These are phyloP conservation scores for Gila orcuttii DNA, from an alignment of 2,113 vertebrate genomes.

Conservation along the genomic window DNA sequence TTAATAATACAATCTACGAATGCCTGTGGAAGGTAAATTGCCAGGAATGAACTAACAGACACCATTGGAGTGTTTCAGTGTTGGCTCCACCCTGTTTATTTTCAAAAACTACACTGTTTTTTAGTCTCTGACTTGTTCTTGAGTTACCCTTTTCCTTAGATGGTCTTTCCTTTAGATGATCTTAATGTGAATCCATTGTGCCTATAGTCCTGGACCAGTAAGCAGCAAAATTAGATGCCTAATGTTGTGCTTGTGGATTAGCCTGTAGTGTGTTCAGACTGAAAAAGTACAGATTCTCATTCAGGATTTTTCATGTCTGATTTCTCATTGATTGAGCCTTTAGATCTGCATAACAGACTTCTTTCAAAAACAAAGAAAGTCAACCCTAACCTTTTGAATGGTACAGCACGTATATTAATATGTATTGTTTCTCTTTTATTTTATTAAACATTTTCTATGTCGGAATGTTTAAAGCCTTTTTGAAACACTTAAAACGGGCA, in stretches of 20 bases:
- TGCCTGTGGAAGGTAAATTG: not conserved
- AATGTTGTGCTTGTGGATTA: slow-evolving; percentile 60
- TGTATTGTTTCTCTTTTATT: not conserved
- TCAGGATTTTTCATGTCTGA: not conserved
- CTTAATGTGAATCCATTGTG: not conserved
- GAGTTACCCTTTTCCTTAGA: not conserved
- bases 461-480: not conserved
- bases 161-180: not conserved
- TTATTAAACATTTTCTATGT: not conserved
- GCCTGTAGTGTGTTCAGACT: slow-evolving; percentile 68
- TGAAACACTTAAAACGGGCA: not conserved
- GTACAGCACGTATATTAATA: not conserved
- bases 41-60: not conserved
- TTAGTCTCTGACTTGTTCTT: not conserved
- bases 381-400: not conserved
- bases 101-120: not conserved
- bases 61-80: not conserved
- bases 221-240: slow-evolving; percentile 40
- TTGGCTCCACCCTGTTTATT: slow-evolving; percentile 22
- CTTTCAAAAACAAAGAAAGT: not conserved
- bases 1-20: not conserved
- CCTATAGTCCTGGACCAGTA: slow-evolving; percentile 8
- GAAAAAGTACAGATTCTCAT: slow-evolving; percentile 58
- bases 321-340: slow-evolving; percentile 32
- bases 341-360: not conserved